A percentile compares a stretch with the other conserved stretches of the same genome.
Conservation (phyloP, 2,888 invertebrate genomes). For the Chaitophorus viminalis region DNA sequence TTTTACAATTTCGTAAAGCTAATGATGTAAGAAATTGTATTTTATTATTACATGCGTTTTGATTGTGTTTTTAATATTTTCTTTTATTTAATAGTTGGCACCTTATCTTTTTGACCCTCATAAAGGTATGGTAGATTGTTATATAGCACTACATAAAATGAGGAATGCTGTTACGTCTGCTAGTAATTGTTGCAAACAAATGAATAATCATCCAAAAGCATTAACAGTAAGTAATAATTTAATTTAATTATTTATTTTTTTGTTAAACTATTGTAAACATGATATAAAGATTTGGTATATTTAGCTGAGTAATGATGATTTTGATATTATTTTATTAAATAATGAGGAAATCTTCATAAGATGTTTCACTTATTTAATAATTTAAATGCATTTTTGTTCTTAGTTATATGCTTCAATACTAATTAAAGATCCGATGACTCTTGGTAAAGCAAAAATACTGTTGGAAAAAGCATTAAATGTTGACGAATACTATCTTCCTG, state of each 20-base stretch:
- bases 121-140: slow-evolving; percentile 81
- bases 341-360: background rate
- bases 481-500: slow-evolving; percentile 78
- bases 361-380: background rate
- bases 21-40: slow-evolving; percentile 67
- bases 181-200: slow-evolving; percentile 76
- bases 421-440: slow-evolving; percentile 74
- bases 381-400: slow-evolving; percentile 65
- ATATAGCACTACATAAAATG: slow-evolving; percentile 75
- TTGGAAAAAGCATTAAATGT: slow-evolving; percentile 78
- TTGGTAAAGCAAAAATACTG: slow-evolving; percentile 75
- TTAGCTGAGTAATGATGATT: no score
- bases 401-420: slow-evolving; percentile 81
- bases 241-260: background rate
- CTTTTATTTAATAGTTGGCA: slow-evolving; percentile 68
- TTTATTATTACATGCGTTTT: background rate
- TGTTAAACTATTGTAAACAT: no score
- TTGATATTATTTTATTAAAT: background rate
- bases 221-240: slow-evolving; percentile 73
- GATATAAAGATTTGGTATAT: no score
- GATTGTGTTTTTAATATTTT: background rate
- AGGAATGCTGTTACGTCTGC: slow-evolving; percentile 80
- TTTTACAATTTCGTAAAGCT: slow-evolving; percentile 76
- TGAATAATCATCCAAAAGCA: slow-evolving; percentile 78
- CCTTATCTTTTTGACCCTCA: slow-evolving; percentile 79